Evolutionary conservation across 2,888 invertebrate genomes (phyloP).

Genomic region (Clepsis dumicolana): DNA sequence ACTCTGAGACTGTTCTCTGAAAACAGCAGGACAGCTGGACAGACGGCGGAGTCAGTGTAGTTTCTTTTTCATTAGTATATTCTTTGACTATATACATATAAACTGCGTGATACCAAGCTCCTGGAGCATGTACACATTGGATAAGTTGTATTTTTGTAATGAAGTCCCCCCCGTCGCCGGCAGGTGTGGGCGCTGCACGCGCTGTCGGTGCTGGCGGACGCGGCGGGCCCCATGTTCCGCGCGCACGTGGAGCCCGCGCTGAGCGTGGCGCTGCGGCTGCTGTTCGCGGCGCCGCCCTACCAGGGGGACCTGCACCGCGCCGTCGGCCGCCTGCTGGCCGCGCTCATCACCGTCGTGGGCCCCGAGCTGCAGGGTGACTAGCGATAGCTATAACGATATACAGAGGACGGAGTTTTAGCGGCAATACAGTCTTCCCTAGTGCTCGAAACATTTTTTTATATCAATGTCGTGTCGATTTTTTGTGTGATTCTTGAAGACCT

Average conservation of each 20-base stretch:
- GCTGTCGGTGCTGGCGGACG: conserved; percentile 97
- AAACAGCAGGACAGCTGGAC: no score
- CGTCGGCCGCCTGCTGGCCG: conserved; percentile 96
- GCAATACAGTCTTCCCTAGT: no score
- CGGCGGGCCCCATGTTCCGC: conserved; percentile 99
- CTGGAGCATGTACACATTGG: no score
- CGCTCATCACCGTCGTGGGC: conserved; percentile 98
- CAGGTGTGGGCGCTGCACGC: conserved; percentile 99
- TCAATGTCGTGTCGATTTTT: background rate
- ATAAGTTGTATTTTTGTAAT: background rate
- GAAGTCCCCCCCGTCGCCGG: background rate
- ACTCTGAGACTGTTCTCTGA: no score
- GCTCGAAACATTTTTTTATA: no score
- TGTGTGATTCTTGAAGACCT: no score
- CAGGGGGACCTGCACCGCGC: conserved; percentile 95
- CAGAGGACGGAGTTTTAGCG: no score
- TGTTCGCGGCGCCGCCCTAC: conserved; percentile 95
- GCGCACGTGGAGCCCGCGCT: conserved; percentile 98
- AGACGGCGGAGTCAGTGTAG: no score
- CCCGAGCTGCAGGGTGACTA: conserved; percentile 96
- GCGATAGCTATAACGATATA: background rate
- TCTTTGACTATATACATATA: no score
- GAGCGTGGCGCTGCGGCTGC: conserved; percentile 94
- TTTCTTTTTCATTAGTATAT: no score
- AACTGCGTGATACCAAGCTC: no score